Evolutionary conservation across 1,140 invertebrate genomes (phyloP), one percentile per base, ranked within the genome.

Genomic region (Pachyrhynchus sulphureomaculatus): DNA sequence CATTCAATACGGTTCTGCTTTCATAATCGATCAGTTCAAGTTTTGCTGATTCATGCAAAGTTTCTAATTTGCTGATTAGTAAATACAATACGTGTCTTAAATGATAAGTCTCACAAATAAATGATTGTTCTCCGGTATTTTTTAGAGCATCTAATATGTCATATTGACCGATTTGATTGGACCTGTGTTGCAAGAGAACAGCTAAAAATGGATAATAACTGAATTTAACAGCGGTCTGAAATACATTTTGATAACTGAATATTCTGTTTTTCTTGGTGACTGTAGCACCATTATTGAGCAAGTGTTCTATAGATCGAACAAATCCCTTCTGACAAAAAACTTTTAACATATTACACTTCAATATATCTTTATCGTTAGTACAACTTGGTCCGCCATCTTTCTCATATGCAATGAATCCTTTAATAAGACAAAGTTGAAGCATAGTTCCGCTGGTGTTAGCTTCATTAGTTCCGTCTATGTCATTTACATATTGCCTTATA

Each of bases 201-300:
- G 64, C 58, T n/a, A 68, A 59, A 52, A 67, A 64, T 9, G 67
- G 67, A 18, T 64, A 68, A 49, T 62, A 68, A 24, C 67, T 52
- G 10, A 55, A 32, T 34, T 64, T 62, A 4, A 62, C 54, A 9
- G 61, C 53, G 32, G 60, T 26, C 20, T 64, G 48, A 12, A 61
- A 45, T 0, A 61, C 53, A 26, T 60, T 48, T 0, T 24, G 26
- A 18, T 49, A 20, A 13, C 37, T 24, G 13, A 66, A 62, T 26
- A 63, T 56, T 36, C 29, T 39, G 2, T 33, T 53, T 13, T 23
- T 55, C 29, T 45, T 12, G 6, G 23, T 36, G n/a, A 64, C 17
- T 24, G 64, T 36, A n/a, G 67, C 67, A 4, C 54, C 47, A 21
- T 68, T 67, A 18, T 67, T 36, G 2, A 68, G 26, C 9, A 68